Evolutionary conservation across 2,888 invertebrate genomes (phyloP).

Genomic region (Platypus cylindrus): DNA sequence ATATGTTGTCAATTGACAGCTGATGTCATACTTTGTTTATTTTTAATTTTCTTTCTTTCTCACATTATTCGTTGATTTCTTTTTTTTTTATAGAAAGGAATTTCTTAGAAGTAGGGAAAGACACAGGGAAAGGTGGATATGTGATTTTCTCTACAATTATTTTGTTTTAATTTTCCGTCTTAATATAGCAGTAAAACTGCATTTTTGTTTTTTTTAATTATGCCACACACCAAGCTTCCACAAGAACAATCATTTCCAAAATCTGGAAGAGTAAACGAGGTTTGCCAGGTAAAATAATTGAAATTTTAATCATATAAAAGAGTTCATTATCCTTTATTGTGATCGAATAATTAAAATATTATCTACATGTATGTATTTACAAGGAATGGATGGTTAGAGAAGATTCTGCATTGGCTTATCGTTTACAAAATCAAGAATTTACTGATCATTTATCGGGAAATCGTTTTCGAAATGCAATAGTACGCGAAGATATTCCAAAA

Average conservation of each 20-base stretch:
- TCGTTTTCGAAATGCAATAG: conserved; percentile 59
- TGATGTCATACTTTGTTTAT: conserved; percentile 10
- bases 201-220: conserved; percentile 11
- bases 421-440: conserved; percentile 72
- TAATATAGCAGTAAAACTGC: not conserved
- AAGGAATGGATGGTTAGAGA: conserved; percentile 69
- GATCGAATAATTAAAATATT: not conserved
- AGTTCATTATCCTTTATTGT: too few species aligned
- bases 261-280: conserved; percentile 56
- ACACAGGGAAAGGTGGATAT: too few species aligned
- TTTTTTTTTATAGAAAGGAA: conserved; percentile 16
- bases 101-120: conserved; percentile 15
- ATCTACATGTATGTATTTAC: not conserved
- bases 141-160: conserved; percentile 10
- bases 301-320: too few species aligned
- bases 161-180: conserved; percentile 1
- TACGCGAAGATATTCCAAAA: conserved; percentile 65
- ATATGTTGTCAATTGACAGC: conserved; percentile 10
- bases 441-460: conserved; percentile 65
- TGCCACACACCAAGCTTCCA: conserved; percentile 23
- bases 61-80: conserved; percentile 7
- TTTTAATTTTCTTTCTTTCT: conserved; percentile 12
- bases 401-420: conserved; percentile 70
- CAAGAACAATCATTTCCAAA: conserved; percentile 44
- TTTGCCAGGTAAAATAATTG: conserved; percentile 46